phyloP scores from a whole-genome alignment of 2,113 vertebrate species.

The Ramphastos sulfuratus region DNA sequence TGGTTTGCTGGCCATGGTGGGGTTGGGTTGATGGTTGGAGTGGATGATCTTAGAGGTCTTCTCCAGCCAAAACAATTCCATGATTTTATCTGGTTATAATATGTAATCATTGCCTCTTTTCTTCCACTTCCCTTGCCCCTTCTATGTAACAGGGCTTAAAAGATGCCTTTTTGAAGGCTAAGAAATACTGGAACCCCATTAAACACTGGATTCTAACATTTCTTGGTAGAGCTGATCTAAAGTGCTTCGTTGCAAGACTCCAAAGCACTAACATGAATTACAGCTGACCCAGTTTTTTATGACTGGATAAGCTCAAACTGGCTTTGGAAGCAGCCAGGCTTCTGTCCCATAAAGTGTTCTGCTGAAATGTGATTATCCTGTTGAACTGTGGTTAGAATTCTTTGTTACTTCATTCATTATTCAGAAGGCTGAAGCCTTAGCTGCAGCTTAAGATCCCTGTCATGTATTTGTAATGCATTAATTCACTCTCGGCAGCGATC shows the following conservation, averaged over 20 bases:
- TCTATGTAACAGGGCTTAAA: background rate
- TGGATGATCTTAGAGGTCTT: too few species aligned
- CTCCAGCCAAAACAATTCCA: too few species aligned
- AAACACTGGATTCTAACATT: background rate
- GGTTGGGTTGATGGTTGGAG: too few species aligned
- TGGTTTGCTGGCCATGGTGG: too few species aligned
- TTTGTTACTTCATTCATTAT: conserved; percentile 33
- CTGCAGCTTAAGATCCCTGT: background rate
- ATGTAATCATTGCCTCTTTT: background rate
- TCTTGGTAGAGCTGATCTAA: background rate
- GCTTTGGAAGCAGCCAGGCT: background rate
- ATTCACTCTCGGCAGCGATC: conserved; percentile 5
- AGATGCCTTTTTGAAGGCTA: background rate
- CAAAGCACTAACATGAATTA: background rate
- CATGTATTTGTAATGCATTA: conserved; percentile 6
- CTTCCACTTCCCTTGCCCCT: background rate
- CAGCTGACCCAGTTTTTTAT: background rate
- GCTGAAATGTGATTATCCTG: conserved; percentile 22
- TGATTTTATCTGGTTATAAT: background rate
- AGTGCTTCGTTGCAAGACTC: background rate
- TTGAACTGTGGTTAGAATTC: conserved; percentile 21
- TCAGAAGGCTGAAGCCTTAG: conserved; percentile 14
- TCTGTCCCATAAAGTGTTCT: background rate
- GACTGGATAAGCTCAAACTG: background rate
- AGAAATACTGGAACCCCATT: background rate